Conservation (phyloP, 2,888 invertebrate species). For the Hylaea fasciaria region DNA sequence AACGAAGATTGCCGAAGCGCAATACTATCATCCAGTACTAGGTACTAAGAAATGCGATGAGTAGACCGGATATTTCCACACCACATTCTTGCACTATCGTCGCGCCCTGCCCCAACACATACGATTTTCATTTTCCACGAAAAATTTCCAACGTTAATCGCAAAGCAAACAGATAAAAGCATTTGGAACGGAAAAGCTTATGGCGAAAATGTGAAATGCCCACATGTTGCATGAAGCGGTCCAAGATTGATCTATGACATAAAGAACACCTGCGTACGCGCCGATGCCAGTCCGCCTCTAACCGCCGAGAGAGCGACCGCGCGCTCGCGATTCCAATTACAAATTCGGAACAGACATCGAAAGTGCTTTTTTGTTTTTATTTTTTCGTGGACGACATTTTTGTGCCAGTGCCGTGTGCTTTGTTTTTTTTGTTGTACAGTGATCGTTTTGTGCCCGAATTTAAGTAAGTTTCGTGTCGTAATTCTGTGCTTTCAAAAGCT, state of each 20-base stretch:
- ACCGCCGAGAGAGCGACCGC: conserved; percentile 40
- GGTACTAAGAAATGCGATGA: conserved; percentile 17
- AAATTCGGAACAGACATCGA: conserved; percentile 26
- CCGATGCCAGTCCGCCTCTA: conserved; percentile 51
- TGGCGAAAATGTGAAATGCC: conserved; percentile 23
- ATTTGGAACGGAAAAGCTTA: conserved; percentile 37
- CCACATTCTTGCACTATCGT: conserved; percentile 30
- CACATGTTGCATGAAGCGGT: conserved; percentile 57
- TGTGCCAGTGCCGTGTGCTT: conserved; percentile 23
- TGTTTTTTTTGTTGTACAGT: conserved; percentile 8
- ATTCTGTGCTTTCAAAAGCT: conserved; percentile 26
- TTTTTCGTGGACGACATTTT: conserved; percentile 25
- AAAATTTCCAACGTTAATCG: conserved; percentile 30
- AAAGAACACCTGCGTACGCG: conserved; percentile 64
- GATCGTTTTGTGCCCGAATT: conserved; percentile 7
- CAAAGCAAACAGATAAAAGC: conserved; percentile 35
- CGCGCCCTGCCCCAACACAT: conserved; percentile 23
- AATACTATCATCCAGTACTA: too few relatives aligned
- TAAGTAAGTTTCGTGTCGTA: conserved; percentile 24
- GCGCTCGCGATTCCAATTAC: conserved; percentile 23
- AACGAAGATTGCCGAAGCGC: too few relatives aligned
- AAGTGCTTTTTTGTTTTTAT: conserved; percentile 20
- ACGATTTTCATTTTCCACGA: conserved; percentile 37
- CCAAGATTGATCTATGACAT: conserved; percentile 61
- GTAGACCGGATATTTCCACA: conserved; percentile 28